These are phyloP conservation scores for Zaprionus nigranus DNA, from an alignment of 1,140 invertebrate genomes.

Conservation along the genomic window DNA sequence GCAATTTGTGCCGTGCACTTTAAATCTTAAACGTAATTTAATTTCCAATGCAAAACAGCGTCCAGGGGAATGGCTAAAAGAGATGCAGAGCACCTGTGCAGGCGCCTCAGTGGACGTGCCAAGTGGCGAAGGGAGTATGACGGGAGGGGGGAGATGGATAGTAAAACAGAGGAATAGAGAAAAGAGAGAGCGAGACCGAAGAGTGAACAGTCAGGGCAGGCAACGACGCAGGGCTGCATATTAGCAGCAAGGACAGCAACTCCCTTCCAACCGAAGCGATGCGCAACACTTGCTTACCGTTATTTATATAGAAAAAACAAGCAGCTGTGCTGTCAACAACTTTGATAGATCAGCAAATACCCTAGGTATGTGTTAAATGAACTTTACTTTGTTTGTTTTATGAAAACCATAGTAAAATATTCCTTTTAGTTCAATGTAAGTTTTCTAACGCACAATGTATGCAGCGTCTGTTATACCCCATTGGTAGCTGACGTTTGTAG, in stretches of 20 bases:
- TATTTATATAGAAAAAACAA: constrained; percentile 52
- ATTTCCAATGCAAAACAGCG: constrained; percentile 61
- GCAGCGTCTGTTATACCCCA: neutral
- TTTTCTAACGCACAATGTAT: neutral
- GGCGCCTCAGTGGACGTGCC: constrained; percentile 4
- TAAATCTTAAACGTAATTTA: constrained; percentile 72
- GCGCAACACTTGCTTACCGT: constrained; percentile 49
- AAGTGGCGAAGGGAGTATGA: neutral
- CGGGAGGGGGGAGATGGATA: constrained; percentile 6
- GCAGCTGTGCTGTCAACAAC: neutral
- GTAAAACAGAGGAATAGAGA: neutral
- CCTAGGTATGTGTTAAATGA: neutral
- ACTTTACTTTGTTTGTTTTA: neutral
- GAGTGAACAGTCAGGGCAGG: neutral
- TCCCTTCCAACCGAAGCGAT: constrained; percentile 22
- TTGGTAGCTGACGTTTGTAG: neutral
- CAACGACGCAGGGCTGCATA: constrained; percentile 21
- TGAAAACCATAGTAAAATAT: neutral
- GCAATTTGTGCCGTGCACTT: constrained; percentile 51
- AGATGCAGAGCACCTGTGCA: constrained; percentile 55
- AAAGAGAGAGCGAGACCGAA: neutral
- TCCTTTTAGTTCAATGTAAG: neutral
- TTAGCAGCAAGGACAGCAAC: constrained; percentile 40
- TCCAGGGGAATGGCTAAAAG: constrained; percentile 9
- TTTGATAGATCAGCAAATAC: constrained; percentile 15